Evolutionary conservation across 2,888 invertebrate genomes (phyloP), one percentile per base, ranked within the genome.

Genomic region (Byasa hedistus): DNA sequence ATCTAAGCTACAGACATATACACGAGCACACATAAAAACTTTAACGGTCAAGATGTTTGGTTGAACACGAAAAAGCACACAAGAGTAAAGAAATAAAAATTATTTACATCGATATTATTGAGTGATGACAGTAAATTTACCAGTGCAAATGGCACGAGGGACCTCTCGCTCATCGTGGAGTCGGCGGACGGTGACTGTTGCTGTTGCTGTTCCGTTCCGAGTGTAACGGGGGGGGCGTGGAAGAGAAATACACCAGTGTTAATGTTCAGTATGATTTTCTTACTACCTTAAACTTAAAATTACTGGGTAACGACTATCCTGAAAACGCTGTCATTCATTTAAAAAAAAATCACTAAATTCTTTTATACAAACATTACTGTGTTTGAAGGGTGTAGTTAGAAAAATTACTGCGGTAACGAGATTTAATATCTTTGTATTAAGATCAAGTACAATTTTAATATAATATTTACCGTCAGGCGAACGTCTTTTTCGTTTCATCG

Each of bases 81-180:
- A 61, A 62, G 4, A 44, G 1, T 12, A 17, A 19, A 15, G 19
- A 44, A 44, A 44, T 15, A 44, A 80, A 83, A 72, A 79, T 76
- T 88, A 88, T 82, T 89, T 87, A 89, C 87, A 87, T 87, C 85
- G 79, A 88, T 77, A 80, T 87, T 87, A 87, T 79, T 89, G 83
- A 86, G 79, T 76, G 82, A 79, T 76, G 85, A 84, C 81, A 87
- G 84, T 85, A 87, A 88, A 89, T 86, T 92, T 92, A 92, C 92
- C 92, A 92, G 85, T 78, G 87, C 91, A 84, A 88, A 92, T 58
- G 92, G 92, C 69, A 91, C 90, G 69, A 91, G 84, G 22, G 92
- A 92, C 73, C 92, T 77, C 80, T 92, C 92, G 84, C 92, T 92
- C 91, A 92, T 91, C 17, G 92, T 92, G 10, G 92, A 92, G 78